These are phyloP conservation scores for Lucilia cuprina DNA, from an alignment of 1,140 invertebrate species.

Conservation along the genomic window DNA sequence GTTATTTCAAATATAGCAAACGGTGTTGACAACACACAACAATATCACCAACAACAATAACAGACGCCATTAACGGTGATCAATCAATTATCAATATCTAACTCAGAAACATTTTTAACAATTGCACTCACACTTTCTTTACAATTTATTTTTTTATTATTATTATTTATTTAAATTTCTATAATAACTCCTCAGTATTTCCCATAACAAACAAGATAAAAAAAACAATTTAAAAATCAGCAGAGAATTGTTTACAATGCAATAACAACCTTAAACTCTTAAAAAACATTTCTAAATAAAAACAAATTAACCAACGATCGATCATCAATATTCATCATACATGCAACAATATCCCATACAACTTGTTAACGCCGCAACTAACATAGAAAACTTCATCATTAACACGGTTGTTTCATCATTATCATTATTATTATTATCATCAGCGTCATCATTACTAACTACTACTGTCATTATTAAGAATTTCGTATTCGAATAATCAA, in stretches of 20 bases:
- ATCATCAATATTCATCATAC: no score
- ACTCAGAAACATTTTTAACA: no score
- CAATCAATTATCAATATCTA: no score
- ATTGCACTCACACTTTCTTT: no score
- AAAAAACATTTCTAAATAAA: background rate
- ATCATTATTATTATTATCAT: no score
- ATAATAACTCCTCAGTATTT: no score
- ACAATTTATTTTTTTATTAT: no score
- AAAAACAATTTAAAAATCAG: no score
- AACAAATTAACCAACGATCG: background rate
- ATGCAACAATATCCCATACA: background rate
- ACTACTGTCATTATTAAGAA: background rate
- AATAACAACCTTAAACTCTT: background rate
- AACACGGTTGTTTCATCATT: no score
- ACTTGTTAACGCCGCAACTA: background rate
- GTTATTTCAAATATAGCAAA: background rate
- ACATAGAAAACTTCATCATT: background rate
- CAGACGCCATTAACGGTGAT: background rate
- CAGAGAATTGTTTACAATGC: no score
- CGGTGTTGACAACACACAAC: background rate
- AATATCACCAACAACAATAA: background rate
- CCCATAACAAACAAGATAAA: no score
- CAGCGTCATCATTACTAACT: slow-evolving; percentile 12
- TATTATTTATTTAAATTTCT: no score
- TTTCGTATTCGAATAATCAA: background rate